Base-by-base conservation (phyloP, 2,113 vertebrate genomes). In the Coryphaenoides rupestris region DNA sequence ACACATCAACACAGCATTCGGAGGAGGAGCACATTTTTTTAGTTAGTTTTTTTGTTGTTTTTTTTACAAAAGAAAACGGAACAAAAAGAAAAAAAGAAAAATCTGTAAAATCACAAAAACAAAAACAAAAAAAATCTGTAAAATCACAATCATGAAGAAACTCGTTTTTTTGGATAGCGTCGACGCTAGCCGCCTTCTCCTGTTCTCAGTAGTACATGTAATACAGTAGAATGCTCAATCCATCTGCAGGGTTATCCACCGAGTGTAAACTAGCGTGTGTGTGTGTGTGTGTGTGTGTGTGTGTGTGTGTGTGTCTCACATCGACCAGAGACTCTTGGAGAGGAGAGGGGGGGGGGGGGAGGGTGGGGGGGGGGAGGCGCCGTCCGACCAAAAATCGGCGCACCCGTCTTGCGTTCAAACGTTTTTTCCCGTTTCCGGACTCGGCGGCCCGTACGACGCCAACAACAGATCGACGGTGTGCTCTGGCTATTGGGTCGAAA, bases 1-100 rank as follows among this genome's bases (percentile, higher is more conserved):
- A 75, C 80, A 84, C 76, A 80, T 83, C 68, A 80, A 82, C 75
- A 83, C 88, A 87, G 84, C 80, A 80, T 83, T 83, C 78, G 83
- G 73, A 80, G 33, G 33, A 40, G 33, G 9, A 40, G 13, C 13
- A 40, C n/a, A n/a, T n/a, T n/a, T n/a, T n/a, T n/a, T n/a, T n/a
- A n/a, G n/a, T n/a, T n/a, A n/a, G n/a, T n/a, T n/a, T n/a, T n/a
- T n/a, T n/a, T n/a, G n/a, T n/a, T n/a, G n/a, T n/a, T n/a, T n/a
- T n/a, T n/a, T 40, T 40, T 40, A 40, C 9, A 40, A 40, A 40
- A 2, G 9, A 40, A 40, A 40, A 7, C 33, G 4, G 33, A 9
- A 40, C 5, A 84, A 79, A 76, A 77, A 66, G 82, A 65, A 55
- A 76, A 84, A 63, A 77, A 82, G 76, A 71, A 16, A 76, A 83